Base-by-base conservation (phyloP, 2,888 invertebrate species). In the Galeopsomyia nigrocyanea region DNA sequence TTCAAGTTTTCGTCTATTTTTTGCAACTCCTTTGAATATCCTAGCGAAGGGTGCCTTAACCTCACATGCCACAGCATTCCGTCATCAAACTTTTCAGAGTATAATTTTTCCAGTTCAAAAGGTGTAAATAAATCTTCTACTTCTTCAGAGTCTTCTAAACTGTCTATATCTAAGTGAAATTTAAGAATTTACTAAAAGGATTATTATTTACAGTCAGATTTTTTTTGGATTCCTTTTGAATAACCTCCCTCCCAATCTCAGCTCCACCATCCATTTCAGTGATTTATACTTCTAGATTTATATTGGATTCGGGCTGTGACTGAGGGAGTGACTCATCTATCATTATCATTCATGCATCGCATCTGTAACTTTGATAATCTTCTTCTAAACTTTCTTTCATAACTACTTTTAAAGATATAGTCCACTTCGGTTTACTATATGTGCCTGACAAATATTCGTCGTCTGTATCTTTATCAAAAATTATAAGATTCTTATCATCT, bases 41-140 rank as follows among this genome's bases (percentile, higher is more conserved):
- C 60, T 10, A 61, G 47, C 2, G 17, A 61, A 13, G 49, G 17
- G n/a, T 61, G 46, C 6, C 61, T 47, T 2, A 49, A 39, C 13
- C 49, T 61, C 13, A 3, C 47, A 16, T 47, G 47, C 47, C 47
- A 39, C 17, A 60, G 13, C 60, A 60, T 17, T 9, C 60, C 60
- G 39, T 60, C 21, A 60, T 26, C 39, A 39, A 17, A 6, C 39
- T 7, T 19, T 31, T 17, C 26, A 3, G 26, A 3, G 26, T 26
- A 5, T 26, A 26, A 26, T 26, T 26, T 26, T 26, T 26, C 2
- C 5, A 26, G 26, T 26, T 26, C 26, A 26, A 26, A 26, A 2
- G 26, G 5, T 26, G 26, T 5, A 5, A 26, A 26, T 26, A 26
- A 5, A 26, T 26, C 26, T 26, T 26, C 26, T 26, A 26, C 2